Percentiles rank a stretch among this genome's conserved stretches.
phyloP scores from a whole-genome alignment of 2,888 invertebrate species.

The Pocota personata region DNA sequence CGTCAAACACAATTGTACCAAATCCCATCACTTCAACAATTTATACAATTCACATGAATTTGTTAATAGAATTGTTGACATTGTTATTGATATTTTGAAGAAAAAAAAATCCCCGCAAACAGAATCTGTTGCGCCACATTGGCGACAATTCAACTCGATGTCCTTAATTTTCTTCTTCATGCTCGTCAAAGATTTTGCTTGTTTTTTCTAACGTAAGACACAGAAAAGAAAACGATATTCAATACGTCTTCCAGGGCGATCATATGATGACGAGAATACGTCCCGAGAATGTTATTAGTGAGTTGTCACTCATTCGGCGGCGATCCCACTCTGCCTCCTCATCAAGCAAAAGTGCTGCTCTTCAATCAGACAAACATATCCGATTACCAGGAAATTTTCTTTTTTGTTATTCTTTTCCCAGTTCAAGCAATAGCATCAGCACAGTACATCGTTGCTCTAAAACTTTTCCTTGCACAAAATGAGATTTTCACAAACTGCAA shows the following conservation, averaged over 20 bases:
- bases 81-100: slow-evolving; percentile 41
- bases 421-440: slow-evolving; percentile 1
- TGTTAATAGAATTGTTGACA: slow-evolving; percentile 15
- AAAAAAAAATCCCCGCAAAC: slow-evolving; percentile 27
- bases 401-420: slow-evolving; percentile 27
- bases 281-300: slow-evolving; percentile 64
- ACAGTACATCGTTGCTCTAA: neutral
- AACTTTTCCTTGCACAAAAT: slow-evolving; percentile 23
- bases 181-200: slow-evolving; percentile 50
- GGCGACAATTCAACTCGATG: slow-evolving; percentile 53
- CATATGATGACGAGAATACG: slow-evolving; percentile 28
- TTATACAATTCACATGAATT: neutral
- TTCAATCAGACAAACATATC: slow-evolving; percentile 72
- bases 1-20: neutral
- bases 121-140: slow-evolving; percentile 47
- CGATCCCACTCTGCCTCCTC: slow-evolving; percentile 44
- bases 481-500: neutral
- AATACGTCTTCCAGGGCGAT: slow-evolving; percentile 52
- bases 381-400: slow-evolving; percentile 64
- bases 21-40: neutral
- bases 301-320: slow-evolving; percentile 67
- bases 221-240: slow-evolving; percentile 49
- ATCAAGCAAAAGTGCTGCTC: slow-evolving; percentile 63
- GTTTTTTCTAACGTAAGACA: slow-evolving; percentile 44
- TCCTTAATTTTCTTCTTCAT: slow-evolving; percentile 12